phyloP scores from a whole-genome alignment of 1,140 invertebrate genomes.

The Battus philenor region DNA sequence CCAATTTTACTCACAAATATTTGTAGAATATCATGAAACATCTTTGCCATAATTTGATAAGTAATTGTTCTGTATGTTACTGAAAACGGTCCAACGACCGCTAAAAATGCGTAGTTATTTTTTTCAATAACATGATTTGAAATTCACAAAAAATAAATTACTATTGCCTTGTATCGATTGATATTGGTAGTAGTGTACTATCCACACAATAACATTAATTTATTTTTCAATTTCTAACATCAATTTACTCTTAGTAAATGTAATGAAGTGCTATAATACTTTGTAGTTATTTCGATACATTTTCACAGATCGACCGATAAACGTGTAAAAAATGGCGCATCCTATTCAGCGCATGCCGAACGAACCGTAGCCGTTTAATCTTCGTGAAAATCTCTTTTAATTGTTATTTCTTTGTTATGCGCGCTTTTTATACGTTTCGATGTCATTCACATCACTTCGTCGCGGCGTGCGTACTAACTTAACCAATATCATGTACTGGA shows the following conservation, averaged over 20 bases:
- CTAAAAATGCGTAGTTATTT: too few species aligned
- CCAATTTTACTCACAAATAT: too few species aligned
- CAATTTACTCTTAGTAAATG: neutral
- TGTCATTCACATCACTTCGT: slow-evolving; percentile 57
- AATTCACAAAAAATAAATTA: too few species aligned
- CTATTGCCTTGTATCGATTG: too few species aligned
- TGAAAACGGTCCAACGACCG: too few species aligned
- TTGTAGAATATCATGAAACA: too few species aligned
- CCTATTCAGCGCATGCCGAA: slow-evolving; percentile 16
- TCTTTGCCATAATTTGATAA: too few species aligned
- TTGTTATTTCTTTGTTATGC: slow-evolving; percentile 43
- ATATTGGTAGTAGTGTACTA: too few species aligned
- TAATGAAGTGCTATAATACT: neutral
- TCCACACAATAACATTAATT: slow-evolving; percentile 8
- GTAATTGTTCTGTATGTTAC: too few species aligned
- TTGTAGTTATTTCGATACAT: slow-evolving; percentile 11
- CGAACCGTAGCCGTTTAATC: slow-evolving; percentile 46
- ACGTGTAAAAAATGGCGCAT: slow-evolving; percentile 11
- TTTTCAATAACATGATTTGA: too few species aligned
- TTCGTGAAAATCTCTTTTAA: slow-evolving; percentile 49
- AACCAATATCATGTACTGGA: slow-evolving; percentile 6
- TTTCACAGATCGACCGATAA: slow-evolving; percentile 13
- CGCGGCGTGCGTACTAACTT: slow-evolving; percentile 20
- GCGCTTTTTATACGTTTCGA: slow-evolving; percentile 43
- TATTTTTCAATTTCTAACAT: slow-evolving; percentile 3